phyloP scores from a whole-genome alignment of 2,113 vertebrate genomes.

The Proterorhinus semilunaris region DNA sequence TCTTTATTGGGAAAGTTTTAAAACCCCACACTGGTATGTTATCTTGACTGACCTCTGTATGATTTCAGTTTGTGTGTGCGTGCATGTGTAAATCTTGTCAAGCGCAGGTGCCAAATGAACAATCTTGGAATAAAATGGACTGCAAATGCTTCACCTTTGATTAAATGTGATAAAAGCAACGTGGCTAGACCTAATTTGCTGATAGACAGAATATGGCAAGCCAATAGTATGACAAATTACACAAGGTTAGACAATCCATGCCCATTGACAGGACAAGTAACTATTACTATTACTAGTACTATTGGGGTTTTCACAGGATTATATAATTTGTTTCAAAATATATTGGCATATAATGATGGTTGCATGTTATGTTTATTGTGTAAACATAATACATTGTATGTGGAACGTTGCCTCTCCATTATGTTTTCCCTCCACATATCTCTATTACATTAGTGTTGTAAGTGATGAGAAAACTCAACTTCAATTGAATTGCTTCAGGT shows the following conservation, averaged over 20 bases:
- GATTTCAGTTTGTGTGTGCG: conserved; percentile 24
- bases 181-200: background rate
- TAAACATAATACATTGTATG: too few relatives aligned
- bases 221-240: background rate
- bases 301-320: too few relatives aligned
- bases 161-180: background rate
- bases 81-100: conserved; percentile 31
- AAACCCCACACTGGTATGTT: conserved; percentile 30
- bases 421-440: too few relatives aligned
- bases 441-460: too few relatives aligned
- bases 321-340: too few relatives aligned
- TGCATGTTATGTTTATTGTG: too few relatives aligned
- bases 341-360: too few relatives aligned
- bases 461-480: too few relatives aligned
- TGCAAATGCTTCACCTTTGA: conserved; percentile 22
- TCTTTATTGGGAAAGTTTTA: conserved; percentile 26
- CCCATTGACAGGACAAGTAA: too few relatives aligned
- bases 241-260: background rate
- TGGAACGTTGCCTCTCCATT: too few relatives aligned
- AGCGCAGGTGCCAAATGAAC: conserved; percentile 24
- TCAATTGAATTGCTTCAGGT: too few relatives aligned
- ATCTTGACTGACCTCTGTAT: conserved; percentile 20
- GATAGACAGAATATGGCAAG: background rate
- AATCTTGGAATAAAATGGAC: conserved; percentile 17
- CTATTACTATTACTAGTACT: too few relatives aligned